Evolutionary conservation across 2,797 vertebrate species (phyloP), one percentile per base, ranked within the genome.

Genomic region (Cryptoblepharus egeriae): DNA sequence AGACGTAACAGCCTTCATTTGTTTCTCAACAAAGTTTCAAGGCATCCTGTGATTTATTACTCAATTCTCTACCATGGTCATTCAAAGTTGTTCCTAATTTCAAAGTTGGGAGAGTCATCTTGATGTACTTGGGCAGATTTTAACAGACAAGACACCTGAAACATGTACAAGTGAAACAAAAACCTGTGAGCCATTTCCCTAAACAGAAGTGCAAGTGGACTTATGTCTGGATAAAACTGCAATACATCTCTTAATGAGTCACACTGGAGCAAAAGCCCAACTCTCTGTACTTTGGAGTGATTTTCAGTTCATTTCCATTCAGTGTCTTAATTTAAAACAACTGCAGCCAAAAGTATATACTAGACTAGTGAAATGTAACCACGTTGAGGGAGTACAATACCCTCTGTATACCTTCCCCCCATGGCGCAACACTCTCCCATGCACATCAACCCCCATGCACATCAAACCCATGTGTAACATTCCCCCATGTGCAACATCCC

Each of bases 21-120:
- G 22, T 22, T 22, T 35, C 37, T 65, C 22, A 15, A 45, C 32
- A 28, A 72, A 42, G 49, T 32, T 57, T 60, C 57, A 69, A 65
- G 58, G 67, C 75, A 39, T 32, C 35, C 63, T 79, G 57, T 30
- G 42, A 90, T 82, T 83, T 90, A 28, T 57, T 58, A 30, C 39
- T 72, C 63, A 58, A 13, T 18, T 42, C 80, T 35, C 70, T 74
- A 30, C 32, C 15, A 63, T 49, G 11, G 60, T 39, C 7, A 63
- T 28, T n/a, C 60, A 71, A 6, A 5, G 42, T 9, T 32, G 60
- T 73, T 58, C 5, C 0, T 7, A 65, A 45, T 80, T 82, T 86
- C 72, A 80, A 67, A 87, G 37, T 70, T 61, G 74, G 52, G 35
- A 61, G 16, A 61, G 10, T 11, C 45, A 49, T 7, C 45, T 49